These are phyloP conservation scores for Caenorhabditis wallacei DNA, from an alignment of 2,888 invertebrate species.

Conservation along the genomic window DNA sequence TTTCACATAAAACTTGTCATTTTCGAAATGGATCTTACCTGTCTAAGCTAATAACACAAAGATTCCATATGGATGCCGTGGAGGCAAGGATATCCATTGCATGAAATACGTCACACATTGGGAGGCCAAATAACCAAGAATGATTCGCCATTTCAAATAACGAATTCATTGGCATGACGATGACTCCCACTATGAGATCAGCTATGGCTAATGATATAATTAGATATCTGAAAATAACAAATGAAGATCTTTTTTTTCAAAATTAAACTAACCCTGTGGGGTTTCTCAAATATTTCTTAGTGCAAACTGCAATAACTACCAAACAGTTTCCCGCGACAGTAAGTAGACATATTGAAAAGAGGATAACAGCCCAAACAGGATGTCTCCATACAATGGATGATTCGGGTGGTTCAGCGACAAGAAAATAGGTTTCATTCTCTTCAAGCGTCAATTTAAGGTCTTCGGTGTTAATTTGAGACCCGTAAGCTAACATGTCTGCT, in stretches of 20 bases:
- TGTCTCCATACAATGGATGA: conserved; percentile 76
- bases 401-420: not conserved
- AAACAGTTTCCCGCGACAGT: conserved; percentile 96
- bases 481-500: conserved; percentile 38
- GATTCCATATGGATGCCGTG: conserved; percentile 96
- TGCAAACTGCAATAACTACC: conserved; percentile 94
- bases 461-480: conserved; percentile 15
- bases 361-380: conserved; percentile 87
- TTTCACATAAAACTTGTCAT: conserved; percentile 79
- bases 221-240: conserved; percentile 87
- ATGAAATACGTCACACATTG: conserved; percentile 98
- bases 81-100: conserved; percentile 97
- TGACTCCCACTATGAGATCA: conserved; percentile 95
- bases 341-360: conserved; percentile 92
- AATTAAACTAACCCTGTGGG: conserved; percentile 88
- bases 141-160: conserved; percentile 82
- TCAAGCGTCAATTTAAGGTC: not conserved
- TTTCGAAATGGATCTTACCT: conserved; percentile 72
- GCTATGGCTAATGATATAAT: conserved; percentile 97
- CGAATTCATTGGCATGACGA: conserved; percentile 94
- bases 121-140: conserved; percentile 86
- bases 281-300: conserved; percentile 95
- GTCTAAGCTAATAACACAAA: conserved; percentile 90
- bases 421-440: not conserved
- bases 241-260: not conserved